Percentiles rank a stretch among this genome's conserved stretches.
phyloP scores from a whole-genome alignment of 2,888 invertebrate species.

The Merodon equestris region DNA sequence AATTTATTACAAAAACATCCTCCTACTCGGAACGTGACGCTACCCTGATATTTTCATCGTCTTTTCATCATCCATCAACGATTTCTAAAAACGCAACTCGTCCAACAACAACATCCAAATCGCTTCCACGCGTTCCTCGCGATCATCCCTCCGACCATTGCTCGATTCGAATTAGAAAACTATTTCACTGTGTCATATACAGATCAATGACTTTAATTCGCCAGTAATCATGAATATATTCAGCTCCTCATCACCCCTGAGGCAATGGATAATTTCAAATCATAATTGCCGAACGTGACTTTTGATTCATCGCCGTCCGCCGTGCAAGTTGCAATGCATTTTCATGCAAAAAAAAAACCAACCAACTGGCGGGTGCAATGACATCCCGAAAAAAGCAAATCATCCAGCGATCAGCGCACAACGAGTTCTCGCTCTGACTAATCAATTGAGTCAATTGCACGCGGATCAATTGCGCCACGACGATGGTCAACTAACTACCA shows the following conservation, averaged over 20 bases:
- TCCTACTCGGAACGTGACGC: too few relatives aligned
- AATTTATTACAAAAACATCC: too few relatives aligned
- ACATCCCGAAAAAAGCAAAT: conserved; percentile 45
- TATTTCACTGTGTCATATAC: conserved; percentile 6
- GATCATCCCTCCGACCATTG: too few relatives aligned
- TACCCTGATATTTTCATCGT: too few relatives aligned
- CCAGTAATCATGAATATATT: background rate
- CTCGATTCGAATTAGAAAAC: conserved; percentile 2
- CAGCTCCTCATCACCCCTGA: too few relatives aligned
- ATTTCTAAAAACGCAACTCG: too few relatives aligned
- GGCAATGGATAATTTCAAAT: conserved; percentile 21
- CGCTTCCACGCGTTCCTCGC: too few relatives aligned
- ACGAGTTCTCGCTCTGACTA: background rate
- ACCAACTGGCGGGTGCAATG: conserved; percentile 58
- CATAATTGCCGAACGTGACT: conserved; percentile 65
- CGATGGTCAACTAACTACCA: background rate
- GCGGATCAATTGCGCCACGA: conserved; percentile 13
- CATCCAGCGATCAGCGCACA: conserved; percentile 42
- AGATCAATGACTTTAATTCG: too few relatives aligned
- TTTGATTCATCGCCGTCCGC: conserved; percentile 13
- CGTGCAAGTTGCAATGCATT: conserved; percentile 30
- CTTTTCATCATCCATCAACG: too few relatives aligned
- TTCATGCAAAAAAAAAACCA: conserved; percentile 15
- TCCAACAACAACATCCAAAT: too few relatives aligned
- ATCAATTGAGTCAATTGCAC: conserved; percentile 27